These are phyloP conservation scores for Tetragonula clypearis DNA, from an alignment of 1,140 invertebrate genomes.

Conservation along the genomic window DNA sequence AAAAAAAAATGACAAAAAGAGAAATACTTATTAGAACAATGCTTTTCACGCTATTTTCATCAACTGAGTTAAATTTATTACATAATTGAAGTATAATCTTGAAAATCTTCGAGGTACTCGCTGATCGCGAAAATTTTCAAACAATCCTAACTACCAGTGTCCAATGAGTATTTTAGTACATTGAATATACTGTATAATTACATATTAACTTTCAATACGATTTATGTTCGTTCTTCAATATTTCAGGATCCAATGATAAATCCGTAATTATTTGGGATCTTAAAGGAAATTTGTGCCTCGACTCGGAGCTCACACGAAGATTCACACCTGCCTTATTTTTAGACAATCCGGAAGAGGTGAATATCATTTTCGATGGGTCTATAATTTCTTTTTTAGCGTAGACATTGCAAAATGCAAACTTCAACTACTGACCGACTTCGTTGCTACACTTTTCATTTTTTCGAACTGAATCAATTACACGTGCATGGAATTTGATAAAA, in stretches of 20 bases:
- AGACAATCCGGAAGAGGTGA: slow-evolving; percentile 44
- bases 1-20: no score
- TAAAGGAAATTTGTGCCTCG: slow-evolving; percentile 78
- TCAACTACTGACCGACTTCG: neutral
- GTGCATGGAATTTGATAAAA: neutral
- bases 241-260: slow-evolving; percentile 88
- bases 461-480: neutral
- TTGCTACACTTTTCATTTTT: neutral
- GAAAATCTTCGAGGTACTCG: no score
- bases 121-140: no score
- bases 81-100: no score
- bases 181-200: no score
- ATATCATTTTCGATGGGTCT: neutral
- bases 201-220: no score
- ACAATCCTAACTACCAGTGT: no score
- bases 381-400: neutral
- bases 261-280: slow-evolving; percentile 86
- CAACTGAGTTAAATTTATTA: no score
- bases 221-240: neutral
- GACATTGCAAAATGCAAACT: neutral
- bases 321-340: slow-evolving; percentile 44
- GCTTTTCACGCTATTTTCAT: no score
- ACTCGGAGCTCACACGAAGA: slow-evolving; percentile 79
- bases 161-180: no score
- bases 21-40: no score